Evolutionary conservation across 1,140 invertebrate genomes (phyloP), one percentile per base, ranked within the genome.

Genomic region (Drosophila littoralis): DNA sequence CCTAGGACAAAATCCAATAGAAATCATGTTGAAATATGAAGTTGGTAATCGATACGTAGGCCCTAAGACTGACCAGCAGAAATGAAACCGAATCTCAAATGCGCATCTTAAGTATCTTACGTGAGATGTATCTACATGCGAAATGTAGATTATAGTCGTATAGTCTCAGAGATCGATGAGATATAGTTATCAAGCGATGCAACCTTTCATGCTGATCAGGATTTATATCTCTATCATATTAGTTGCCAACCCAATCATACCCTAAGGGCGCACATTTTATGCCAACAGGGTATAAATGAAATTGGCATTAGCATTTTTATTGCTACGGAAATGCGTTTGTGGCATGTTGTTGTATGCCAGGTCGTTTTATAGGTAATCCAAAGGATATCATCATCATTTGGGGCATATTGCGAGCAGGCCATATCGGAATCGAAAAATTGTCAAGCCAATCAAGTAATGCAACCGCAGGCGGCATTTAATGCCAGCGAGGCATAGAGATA

Each of bases 361-460:
- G 51, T 17, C 13, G 13, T 54, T 36, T 54, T n/a, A 17, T 28
- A 28, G 12, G 6, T 50, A 38, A 38, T 33, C 38, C n/a, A 42
- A 43, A 57, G 38, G 38, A 57, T 8, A 55, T 32, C 10, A 40
- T 28, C 57, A 45, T 63, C 60, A 55, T 13, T 40, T 36, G 13
- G 28, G 51, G 40, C 33, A 17, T 22, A 33, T 65, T 43, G 45
- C 58, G 50, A 46, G 50, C 33, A 7, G 42, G 8, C 22, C 57
- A 40, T 50, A 71, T 71, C 68, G 46, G 33, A 71, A 71, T 73
- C 70, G 64, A 68, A 67, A 67, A 46, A 68, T 60, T 59, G 55
- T 68, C 45, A 43, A 60, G 54, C 46, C 70, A 73, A 68, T 73
- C 64, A 68, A 38, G 64, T 68, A 68, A 60, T 68, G 63, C 69